These are phyloP conservation scores for Copidosoma aretas DNA, from an alignment of 2,888 invertebrate species.

Conservation along the genomic window DNA sequence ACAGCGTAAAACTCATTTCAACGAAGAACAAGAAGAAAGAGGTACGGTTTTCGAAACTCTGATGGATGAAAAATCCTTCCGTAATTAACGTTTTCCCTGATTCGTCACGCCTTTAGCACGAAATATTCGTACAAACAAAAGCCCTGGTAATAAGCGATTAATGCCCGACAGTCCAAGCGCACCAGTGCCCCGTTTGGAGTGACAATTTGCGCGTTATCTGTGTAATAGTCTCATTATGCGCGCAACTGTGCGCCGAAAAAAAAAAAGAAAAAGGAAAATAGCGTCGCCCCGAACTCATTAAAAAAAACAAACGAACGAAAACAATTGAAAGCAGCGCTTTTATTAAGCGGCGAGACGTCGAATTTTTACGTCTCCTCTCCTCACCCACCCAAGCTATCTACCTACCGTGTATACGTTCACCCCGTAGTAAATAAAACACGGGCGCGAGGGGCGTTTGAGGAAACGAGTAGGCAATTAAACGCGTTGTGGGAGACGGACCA, in stretches of 20 bases:
- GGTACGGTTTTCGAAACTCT: too few relatives aligned
- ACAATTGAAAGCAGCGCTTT: slow-evolving; percentile 12
- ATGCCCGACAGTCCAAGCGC: neutral
- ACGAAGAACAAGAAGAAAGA: too few relatives aligned
- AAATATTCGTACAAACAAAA: too few relatives aligned
- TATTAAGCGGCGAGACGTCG: neutral
- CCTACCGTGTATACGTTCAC: neutral
- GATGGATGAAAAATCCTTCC: too few relatives aligned
- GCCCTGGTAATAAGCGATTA: too few relatives aligned
- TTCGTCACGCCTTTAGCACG: too few relatives aligned
- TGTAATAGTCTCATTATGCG: too few relatives aligned
- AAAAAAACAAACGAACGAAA: too few relatives aligned
- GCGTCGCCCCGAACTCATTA: slow-evolving; percentile 1
- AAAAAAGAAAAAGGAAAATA: neutral
- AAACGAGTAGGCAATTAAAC: neutral
- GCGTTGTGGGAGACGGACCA: neutral
- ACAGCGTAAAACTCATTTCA: too few relatives aligned
- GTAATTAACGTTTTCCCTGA: too few relatives aligned
- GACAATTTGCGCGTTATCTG: neutral
- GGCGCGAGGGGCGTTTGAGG: neutral
- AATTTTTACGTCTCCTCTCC: neutral
- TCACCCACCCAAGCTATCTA: too few relatives aligned
- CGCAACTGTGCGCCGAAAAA: neutral
- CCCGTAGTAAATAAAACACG: neutral
- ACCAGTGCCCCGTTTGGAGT: neutral